These are phyloP conservation scores for Nemotelus nigrinus DNA, from an alignment of 2,888 invertebrate genomes.

Conservation along the genomic window DNA sequence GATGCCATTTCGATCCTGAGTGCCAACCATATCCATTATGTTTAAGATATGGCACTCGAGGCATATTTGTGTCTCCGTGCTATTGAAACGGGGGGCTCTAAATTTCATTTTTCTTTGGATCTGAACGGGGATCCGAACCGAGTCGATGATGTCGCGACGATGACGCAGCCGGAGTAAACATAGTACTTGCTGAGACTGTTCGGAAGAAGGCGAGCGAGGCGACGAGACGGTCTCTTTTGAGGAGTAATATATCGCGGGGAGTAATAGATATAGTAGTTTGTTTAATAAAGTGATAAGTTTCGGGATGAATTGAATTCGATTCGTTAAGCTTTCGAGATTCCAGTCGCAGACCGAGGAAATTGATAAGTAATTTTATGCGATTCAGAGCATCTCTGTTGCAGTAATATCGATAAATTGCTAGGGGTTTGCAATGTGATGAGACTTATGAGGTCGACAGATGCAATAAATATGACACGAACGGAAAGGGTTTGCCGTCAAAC, in stretches of 20 bases:
- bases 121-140: not conserved
- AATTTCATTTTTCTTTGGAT: slow-evolving; percentile 28
- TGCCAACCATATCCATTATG: slow-evolving; percentile 43
- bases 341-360: slow-evolving; percentile 13
- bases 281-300: slow-evolving; percentile 40
- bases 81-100: slow-evolving; percentile 25
- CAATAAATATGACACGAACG: too few relatives aligned
- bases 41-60: slow-evolving; percentile 43
- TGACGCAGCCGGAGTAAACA: too few relatives aligned
- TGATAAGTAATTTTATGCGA: slow-evolving; percentile 6
- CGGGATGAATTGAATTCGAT: not conserved
- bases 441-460: too few relatives aligned
- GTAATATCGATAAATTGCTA: too few relatives aligned
- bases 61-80: slow-evolving; percentile 45
- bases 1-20: slow-evolving; percentile 39
- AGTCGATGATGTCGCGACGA: too few relatives aligned
- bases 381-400: too few relatives aligned
- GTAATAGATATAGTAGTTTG: slow-evolving; percentile 7
- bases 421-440: too few relatives aligned
- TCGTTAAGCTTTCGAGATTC: not conserved
- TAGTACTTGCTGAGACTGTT: too few relatives aligned
- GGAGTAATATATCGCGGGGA: not conserved
- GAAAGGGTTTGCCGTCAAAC: too few relatives aligned
- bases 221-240: too few relatives aligned
- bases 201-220: not conserved